Percentiles rank a stretch among this genome's conserved stretches.
Evolutionary conservation across 1,140 invertebrate genomes (phyloP).

Genomic region (Cherax destructor): DNA sequence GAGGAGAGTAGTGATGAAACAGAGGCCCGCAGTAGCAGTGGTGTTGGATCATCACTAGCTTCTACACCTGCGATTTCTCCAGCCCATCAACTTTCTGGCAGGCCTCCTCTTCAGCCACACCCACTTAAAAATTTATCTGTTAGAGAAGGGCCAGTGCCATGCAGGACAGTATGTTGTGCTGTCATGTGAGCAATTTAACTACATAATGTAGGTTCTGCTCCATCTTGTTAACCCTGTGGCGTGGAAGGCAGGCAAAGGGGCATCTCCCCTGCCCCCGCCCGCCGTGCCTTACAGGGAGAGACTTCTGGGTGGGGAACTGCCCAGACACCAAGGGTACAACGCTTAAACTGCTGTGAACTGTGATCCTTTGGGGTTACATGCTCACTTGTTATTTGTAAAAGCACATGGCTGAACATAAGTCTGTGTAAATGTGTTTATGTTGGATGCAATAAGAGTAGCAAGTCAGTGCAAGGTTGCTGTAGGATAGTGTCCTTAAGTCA

Average conservation of each 20-base stretch:
- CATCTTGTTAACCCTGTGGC: conserved; percentile 66
- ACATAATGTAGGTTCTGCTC: conserved; percentile 54
- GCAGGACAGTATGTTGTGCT: conserved; percentile 67
- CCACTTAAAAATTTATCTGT: conserved; percentile 51
- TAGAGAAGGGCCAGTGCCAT: conserved; percentile 61
- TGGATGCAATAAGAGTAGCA: conserved; percentile 59
- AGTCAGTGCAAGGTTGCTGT: conserved; percentile 67
- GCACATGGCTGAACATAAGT: conserved; percentile 57
- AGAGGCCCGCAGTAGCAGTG: conserved; percentile 40
- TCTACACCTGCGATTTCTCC: conserved; percentile 65
- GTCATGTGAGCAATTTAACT: conserved; percentile 59
- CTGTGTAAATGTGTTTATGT: conserved; percentile 53
- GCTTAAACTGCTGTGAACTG: conserved; percentile 61
- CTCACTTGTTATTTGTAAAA: conserved; percentile 59
- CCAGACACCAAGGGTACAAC: conserved; percentile 68
- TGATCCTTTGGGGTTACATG: conserved; percentile 54
- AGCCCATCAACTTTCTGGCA: conserved; percentile 36
- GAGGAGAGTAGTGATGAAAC: conserved; percentile 65
- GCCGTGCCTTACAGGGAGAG: conserved; percentile 67
- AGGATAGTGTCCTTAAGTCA: conserved; percentile 64
- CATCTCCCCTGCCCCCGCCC: conserved; percentile 50
- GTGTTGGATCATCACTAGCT: conserved; percentile 69
- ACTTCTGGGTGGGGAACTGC: conserved; percentile 63
- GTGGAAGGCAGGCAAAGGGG: conserved; percentile 68
- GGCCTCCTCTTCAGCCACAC: conserved; percentile 43